Base-by-base conservation (phyloP, 1,140 invertebrate species). In the Drosophila burlai region DNA sequence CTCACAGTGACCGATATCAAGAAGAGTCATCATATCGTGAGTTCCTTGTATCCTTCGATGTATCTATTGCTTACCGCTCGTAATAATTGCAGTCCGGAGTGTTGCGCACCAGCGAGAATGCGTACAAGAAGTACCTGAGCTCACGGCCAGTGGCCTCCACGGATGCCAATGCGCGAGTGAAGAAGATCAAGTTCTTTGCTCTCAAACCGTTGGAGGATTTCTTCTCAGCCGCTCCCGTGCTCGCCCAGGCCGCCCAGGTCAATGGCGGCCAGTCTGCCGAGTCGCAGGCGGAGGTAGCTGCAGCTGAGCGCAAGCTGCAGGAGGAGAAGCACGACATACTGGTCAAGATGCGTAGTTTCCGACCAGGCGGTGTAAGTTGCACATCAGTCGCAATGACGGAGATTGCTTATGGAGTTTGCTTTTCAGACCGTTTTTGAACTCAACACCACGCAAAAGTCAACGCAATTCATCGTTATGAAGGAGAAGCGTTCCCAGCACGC, bases 341-440 rank as follows among this genome's bases (percentile, higher is more conserved):
- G 45, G 93, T 96, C 16, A 94, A 95, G 87, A 97, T 99, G 94
- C 97, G 97, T 78, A 96, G 94, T 68, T 99, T 97, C 86, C 95
- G 96, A 83, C 97, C 98, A 2, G 95, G 95, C 89, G 96, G 96
- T 59, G 97, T 98, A 93, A 96, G 95, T 94, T 55, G 9, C 1
- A 7, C 8, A 2, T 57, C 9, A 11, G 15, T n/a, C n/a, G n/a
- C n/a, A n/a, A n/a, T n/a, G n/a, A 11, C 2, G 24, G 1, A 13
- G 4, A 6, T 10, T 47, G 40, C 10, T 58, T 24, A 24, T 21
- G 13, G 13, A 10, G 1, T 43, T 0, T 46, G 9, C 10, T n/a
- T 66, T 83, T 68, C 89, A 99, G 97, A 99, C 98, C 11, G 97
- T 99, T 83, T 98, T 99, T 94, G 98, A 99, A 94, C 94, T 99